A percentile compares a stretch with the other conserved stretches of the same genome.
Conservation (phyloP, 2,797 vertebrate genomes). For the Helostoma temminkii region DNA sequence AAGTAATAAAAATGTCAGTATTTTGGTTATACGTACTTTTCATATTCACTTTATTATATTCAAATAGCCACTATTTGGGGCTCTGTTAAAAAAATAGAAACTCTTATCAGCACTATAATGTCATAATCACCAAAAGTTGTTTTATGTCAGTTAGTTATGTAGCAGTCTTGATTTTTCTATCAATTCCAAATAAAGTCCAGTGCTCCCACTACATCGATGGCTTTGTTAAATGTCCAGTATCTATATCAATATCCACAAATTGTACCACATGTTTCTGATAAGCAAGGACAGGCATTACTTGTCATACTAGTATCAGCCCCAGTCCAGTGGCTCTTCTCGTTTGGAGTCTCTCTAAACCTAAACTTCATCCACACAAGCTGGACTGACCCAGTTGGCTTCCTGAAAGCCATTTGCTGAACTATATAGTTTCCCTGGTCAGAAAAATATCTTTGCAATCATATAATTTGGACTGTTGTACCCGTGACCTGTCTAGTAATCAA, state of each 20-base stretch:
- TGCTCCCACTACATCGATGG: conserved; percentile 21
- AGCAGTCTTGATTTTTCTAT: no score
- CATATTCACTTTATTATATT: no score
- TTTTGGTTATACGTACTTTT: no score
- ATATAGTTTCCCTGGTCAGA: conserved; percentile 9
- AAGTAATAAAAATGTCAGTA: conserved; percentile 4
- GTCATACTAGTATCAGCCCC: conserved; percentile 31
- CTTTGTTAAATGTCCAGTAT: conserved; percentile 10
- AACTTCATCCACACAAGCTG: conserved; percentile 21
- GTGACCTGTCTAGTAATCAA: conserved; percentile 19
- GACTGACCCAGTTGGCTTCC: neutral
- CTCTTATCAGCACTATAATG: conserved; percentile 7
- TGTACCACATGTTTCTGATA: conserved; percentile 22
- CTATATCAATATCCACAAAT: conserved; percentile 34
- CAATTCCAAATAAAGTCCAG: no score
- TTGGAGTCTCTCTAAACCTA: conserved; percentile 5
- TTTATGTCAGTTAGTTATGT: no score
- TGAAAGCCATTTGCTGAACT: conserved; percentile 5
- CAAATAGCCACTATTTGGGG: no score
- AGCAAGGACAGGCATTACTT: conserved; percentile 15
- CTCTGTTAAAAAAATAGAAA: neutral
- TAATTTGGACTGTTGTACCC: conserved; percentile 12
- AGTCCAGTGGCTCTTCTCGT: conserved; percentile 22
- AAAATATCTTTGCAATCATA: conserved; percentile 32
- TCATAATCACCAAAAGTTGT: conserved; percentile 9